Base-by-base conservation (phyloP, 2,888 invertebrate genomes). In the Eupithecia inturbata region DNA sequence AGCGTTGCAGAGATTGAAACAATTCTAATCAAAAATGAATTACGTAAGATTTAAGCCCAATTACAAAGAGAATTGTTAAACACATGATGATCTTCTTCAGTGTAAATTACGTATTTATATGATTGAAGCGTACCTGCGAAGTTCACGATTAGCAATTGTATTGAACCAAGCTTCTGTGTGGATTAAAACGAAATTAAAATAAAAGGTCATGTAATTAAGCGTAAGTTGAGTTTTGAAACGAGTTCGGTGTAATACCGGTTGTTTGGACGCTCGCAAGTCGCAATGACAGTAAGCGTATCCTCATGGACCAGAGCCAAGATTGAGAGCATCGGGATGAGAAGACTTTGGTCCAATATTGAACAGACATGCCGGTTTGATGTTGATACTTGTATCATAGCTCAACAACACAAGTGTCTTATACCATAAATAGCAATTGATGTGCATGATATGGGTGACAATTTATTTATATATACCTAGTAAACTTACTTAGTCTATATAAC, bases 121-220 rank as follows among this genome's bases (percentile, higher is more conserved):
- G 71, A 73, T 78, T 62, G 77, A 76, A 74, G 69, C 67, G 67
- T 73, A 63, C 71, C 69, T 78, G 75, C 79, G 84, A 81, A 84
- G 82, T 81, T 80, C 80, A 81, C 64, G 67, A 68, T 70, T 81
- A 79, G 76, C 75, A 67, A 79, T 68, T 77, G 67, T 67, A 68
- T n/a, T 22, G n/a, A 68, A 72, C 71, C 71, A 69, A 72, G 49
- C 71, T 71, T 72, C 73, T 75, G 73, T 76, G 69, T 62, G 39
- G 63, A 70, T 70, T 71, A 66, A 71, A 49, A 72, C 68, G 66
- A 49, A 76, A 74, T 74, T 68, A 70, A 77, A 70, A 68, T 75
- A 36, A 69, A 71, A 75, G 71, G 71, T 74, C 66, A 66, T 66
- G 63, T 64, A n/a, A 66, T 26, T 53, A 28, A 36, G 22, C 39